These are phyloP conservation scores for Petrolisthes cinctipes DNA, from an alignment of 2,888 invertebrate genomes.

Conservation along the genomic window DNA sequence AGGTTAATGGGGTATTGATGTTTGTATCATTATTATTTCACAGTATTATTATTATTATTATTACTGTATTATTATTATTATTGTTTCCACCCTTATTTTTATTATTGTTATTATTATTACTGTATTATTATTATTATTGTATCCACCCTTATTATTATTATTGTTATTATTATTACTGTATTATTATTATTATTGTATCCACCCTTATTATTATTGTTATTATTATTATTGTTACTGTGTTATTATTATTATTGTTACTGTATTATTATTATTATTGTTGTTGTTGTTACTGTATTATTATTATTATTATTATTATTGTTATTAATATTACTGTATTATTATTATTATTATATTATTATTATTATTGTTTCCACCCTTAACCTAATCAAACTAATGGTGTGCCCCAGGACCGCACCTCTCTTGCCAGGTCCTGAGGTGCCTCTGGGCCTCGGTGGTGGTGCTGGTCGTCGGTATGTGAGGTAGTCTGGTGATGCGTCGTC, in stretches of 20 bases:
- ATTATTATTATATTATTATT: neutral
- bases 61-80: too few species aligned
- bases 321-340: neutral
- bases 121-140: too few species aligned
- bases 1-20: too few species aligned
- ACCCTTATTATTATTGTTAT: too few species aligned
- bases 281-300: too few species aligned
- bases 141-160: too few species aligned
- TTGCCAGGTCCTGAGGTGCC: constrained; percentile 60
- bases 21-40: too few species aligned
- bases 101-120: too few species aligned
- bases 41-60: too few species aligned
- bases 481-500: constrained; percentile 55
- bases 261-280: neutral
- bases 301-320: too few species aligned
- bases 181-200: neutral
- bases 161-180: neutral
- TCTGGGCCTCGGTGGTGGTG: constrained; percentile 39
- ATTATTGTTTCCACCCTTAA: neutral
- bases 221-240: too few species aligned
- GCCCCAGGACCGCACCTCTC: constrained; percentile 37
- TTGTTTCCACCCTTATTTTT: too few species aligned
- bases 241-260: neutral
- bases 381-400: neutral
- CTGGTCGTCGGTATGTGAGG: constrained; percentile 46